Base-by-base conservation (phyloP, 1,140 invertebrate species). In the Latrodectus geometricus region DNA sequence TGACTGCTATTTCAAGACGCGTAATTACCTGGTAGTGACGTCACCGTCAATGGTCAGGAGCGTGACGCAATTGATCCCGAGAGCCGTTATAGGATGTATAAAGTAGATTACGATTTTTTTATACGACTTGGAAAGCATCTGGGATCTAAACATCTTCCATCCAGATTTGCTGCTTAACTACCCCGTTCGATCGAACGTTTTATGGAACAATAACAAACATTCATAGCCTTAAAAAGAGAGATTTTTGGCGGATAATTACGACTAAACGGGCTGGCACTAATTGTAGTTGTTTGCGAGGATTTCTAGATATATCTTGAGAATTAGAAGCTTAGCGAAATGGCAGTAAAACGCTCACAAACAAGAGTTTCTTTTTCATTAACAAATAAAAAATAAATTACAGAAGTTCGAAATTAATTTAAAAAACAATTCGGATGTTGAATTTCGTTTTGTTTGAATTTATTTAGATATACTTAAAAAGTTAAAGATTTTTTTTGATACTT, bases 21-120 rank as follows among this genome's bases (percentile, higher is more conserved):
- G 50, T 80, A 80, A 80, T 80, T 80, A 70, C 78, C 78, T 80
- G 78, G 72, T 21, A 69, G 65, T 80, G 78, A 80, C 78, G 78
- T 80, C 78, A 80, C 50, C 68, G 65, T 80, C 78, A 80, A 80
- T 80, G 69, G 78, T 80, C 65, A 80, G 48, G 23, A 69, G 78
- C 78, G 78, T 80, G 78, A 80, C 78, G 15, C 20, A 80, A 80
- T 80, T 69, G 65, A 80, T 80, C 78, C 20, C 15, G 66, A 23
- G 14, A 65, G 35, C 66, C 20, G 21, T 80, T 52, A 80, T 35
- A 35, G 35, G 66, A 54, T 20, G 66, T 80, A 80, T 66, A 80
- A 80, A 80, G 78, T 48, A 80, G 78, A 80, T 80, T 70, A 80
- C 78, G 35, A 23, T 48, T 20, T 70, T 56, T 35, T 35, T 35